Percentiles rank a stretch among this genome's conserved stretches.
phyloP scores from a whole-genome alignment of 2,888 invertebrate genomes.

The Neocrepidodera transversa region DNA sequence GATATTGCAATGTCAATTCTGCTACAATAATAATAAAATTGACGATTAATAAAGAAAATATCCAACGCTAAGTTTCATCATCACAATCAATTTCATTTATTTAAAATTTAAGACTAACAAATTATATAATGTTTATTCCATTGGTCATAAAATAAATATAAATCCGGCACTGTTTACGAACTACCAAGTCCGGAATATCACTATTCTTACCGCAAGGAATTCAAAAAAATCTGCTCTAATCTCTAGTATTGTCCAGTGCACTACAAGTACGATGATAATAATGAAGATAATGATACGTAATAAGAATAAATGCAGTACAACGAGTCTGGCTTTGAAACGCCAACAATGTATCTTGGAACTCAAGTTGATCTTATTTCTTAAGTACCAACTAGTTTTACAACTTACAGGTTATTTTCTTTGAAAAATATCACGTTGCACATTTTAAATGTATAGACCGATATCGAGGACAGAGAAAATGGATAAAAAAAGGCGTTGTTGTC shows the following conservation, averaged over 20 bases:
- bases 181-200: too few relatives aligned
- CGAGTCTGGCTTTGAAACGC: slow-evolving; percentile 11
- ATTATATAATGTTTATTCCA: too few relatives aligned
- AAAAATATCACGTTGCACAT: slow-evolving; percentile 13
- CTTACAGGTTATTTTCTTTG: slow-evolving; percentile 15
- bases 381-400: slow-evolving; percentile 19
- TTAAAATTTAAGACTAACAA: too few relatives aligned
- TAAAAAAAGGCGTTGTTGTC: neutral
- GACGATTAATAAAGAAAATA: too few relatives aligned
- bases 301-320: slow-evolving; percentile 15
- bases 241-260: neutral
- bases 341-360: slow-evolving; percentile 24
- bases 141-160: too few relatives aligned
- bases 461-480: neutral
- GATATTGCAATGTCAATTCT: too few relatives aligned
- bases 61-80: too few relatives aligned
- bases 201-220: too few relatives aligned
- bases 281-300: slow-evolving; percentile 21
- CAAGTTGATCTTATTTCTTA: slow-evolving; percentile 23
- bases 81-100: too few relatives aligned
- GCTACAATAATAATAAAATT: too few relatives aligned
- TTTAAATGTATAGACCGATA: slow-evolving; percentile 15
- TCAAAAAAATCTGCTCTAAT: neutral
- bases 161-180: too few relatives aligned
- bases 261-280: slow-evolving; percentile 11